Base-by-base conservation (phyloP, 2,888 invertebrate genomes). In the Chrysolina oricalcia region DNA sequence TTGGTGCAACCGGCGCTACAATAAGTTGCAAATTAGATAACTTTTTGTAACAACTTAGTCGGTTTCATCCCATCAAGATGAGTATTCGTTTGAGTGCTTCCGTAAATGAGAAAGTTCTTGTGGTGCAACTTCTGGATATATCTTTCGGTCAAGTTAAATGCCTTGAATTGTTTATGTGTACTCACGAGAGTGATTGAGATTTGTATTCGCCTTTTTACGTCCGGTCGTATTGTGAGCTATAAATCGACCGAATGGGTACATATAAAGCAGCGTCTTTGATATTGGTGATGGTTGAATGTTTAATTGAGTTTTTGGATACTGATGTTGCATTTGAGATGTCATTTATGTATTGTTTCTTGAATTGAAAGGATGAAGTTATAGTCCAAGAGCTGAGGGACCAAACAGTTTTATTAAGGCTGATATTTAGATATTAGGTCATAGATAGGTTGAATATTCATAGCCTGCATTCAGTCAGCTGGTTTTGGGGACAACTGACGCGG, bases 1-100 rank as follows among this genome's bases (percentile, higher is more conserved):
- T 53, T 40, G 40, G 46, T 53, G 53, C 27, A 27, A 53, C 19
- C 68, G 35, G 46, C 56, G 56, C 56, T 68, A 53, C 68, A 53
- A 68, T 68, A 68, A 68, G 68, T 68, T 68, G 68, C 68, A 68
- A 68, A 68, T 68, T 68, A 27, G 68, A 68, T 53, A 53, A 68
- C 40, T 68, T 68, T 68, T 68, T 68, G 68, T 21, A 68, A 56
- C 40, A 50, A 48, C 50, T 68, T 50, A 19, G 53, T 56, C 68
- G 68, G 56, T 68, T 68, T 40, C 68, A 50, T 56, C 17, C 40
- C 68, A 53, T 68, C 53, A 40, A 68, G 53, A 68, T 68, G 40
- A 40, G 68, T 68, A 68, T 68, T 40, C 68, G 53, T 23, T 59
- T 27, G 59, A 59, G 59, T 59, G 59, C 59, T 59, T 59, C n/a